Evolutionary conservation across 2,797 vertebrate genomes (phyloP).

Genomic region (Acrossocheilus wenchowensis): DNA sequence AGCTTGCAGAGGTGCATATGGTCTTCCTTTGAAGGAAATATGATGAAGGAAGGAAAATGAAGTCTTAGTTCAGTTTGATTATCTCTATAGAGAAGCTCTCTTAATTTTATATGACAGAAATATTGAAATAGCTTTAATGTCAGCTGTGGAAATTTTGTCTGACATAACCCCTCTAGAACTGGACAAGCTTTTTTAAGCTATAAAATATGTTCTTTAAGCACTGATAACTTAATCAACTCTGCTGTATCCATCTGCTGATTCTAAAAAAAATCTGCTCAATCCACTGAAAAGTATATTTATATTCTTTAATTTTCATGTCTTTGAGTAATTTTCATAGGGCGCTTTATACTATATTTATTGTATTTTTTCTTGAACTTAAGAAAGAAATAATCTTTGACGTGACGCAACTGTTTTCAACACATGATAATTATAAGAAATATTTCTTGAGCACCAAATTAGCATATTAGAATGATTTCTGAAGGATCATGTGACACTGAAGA

Average conservation of each 20-base stretch:
- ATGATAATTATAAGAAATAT: neutral
- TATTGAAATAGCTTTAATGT: constrained; percentile 31
- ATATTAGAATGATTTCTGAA: neutral
- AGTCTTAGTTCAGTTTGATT: neutral
- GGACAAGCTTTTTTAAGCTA: neutral
- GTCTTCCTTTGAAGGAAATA: constrained; percentile 7
- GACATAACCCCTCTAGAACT: neutral
- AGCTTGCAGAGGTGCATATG: neutral
- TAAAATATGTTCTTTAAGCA: neutral
- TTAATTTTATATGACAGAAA: constrained; percentile 16
- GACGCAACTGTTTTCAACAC: neutral
- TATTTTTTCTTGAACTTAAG: neutral
- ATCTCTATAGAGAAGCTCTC: constrained; percentile 1
- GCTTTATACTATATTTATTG: neutral
- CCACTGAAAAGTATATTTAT: neutral
- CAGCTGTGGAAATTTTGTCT: constrained; percentile 1
- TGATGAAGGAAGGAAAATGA: constrained; percentile 7
- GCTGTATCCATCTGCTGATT: neutral
- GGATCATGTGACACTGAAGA: neutral
- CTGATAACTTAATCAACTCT: constrained; percentile 5
- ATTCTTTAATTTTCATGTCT: neutral
- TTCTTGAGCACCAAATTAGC: neutral
- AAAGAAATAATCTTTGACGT: neutral
- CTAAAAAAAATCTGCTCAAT: neutral
- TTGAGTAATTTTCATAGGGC: neutral